These are phyloP conservation scores for Alosa sapidissima DNA, from an alignment of 2,797 vertebrate genomes.

Conservation along the genomic window DNA sequence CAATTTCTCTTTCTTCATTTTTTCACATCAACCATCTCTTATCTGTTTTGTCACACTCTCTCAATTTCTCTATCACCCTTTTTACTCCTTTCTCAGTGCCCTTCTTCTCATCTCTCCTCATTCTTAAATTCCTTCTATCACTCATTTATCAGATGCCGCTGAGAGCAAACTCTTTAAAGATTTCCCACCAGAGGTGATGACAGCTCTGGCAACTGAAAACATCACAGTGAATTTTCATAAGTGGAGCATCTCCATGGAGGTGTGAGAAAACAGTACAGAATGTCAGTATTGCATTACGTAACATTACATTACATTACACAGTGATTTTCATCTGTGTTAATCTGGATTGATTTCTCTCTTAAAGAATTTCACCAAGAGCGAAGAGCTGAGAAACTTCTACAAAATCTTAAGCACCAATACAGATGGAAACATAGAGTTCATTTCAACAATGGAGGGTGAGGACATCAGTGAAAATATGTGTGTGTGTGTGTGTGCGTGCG, in stretches of 20 bases:
- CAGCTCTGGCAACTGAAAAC: conserved; percentile 71
- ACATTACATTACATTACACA: neutral
- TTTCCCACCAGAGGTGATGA: conserved; percentile 80
- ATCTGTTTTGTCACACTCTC: too few relatives aligned
- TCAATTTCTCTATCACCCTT: too few relatives aligned
- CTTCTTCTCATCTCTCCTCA: too few relatives aligned
- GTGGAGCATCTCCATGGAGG: conserved; percentile 83
- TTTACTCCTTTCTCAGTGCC: too few relatives aligned
- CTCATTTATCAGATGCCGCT: conserved; percentile 64
- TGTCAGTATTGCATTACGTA: neutral
- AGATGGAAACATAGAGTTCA: conserved; percentile 76
- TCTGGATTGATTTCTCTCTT: neutral
- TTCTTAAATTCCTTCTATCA: neutral
- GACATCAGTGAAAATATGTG: neutral
- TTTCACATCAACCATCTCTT: too few relatives aligned
- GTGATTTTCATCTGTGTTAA: neutral
- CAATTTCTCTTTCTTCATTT: too few relatives aligned
- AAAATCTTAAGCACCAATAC: conserved; percentile 84
- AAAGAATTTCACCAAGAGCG: conserved; percentile 79
- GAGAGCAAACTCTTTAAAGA: conserved; percentile 79
- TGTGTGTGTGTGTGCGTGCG: conserved; percentile 16
- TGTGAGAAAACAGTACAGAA: conserved; percentile 53
- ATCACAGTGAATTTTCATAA: conserved; percentile 86
- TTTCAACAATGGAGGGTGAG: conserved; percentile 93
- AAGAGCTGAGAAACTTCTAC: conserved; percentile 83